Base-by-base conservation (phyloP, 2,797 vertebrate genomes). In the Acropternis orthonyx region DNA sequence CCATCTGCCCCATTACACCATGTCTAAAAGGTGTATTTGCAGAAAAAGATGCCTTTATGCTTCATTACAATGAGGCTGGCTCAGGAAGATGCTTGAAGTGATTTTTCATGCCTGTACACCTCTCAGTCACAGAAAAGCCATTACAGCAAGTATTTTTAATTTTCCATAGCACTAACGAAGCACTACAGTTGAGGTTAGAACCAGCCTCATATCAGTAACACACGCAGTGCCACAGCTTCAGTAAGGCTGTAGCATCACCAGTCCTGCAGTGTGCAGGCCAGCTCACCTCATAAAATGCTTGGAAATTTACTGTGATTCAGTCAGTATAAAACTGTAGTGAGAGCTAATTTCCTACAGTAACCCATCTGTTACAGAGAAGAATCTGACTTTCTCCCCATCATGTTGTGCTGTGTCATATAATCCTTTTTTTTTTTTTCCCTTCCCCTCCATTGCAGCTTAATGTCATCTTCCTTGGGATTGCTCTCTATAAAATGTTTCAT, bases 401-500 rank as follows among this genome's bases (percentile, higher is more conserved):
- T 37, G 27, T 95, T 96, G 76, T 92, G 34, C 82, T 32, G 6
- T 79, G 74, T 97, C 95, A 94, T 1, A 3, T 86, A 95, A 96
- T 80, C 22, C n/a, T 89, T 91, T 95, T 44, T 48, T 81, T 75
- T 43, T 46, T 63, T n/a, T 39, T 37, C 1, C 1, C 3, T 16
- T 21, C 30, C 15, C 5, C 3, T 5, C 2, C 72, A 41, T 98
- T 98, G 82, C 98, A 99, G 99, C 99, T 99, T 95, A 99, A 99
- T 71, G 99, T 99, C 94, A 99, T 99, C 97, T 99, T 99, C 98
- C 98, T 99, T 91, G 99, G 99, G 97, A 99, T 99, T 84, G 99
- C 99, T 56, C 99, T 99, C 81, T 99, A 99, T 98, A 99, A 99
- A 98, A 99, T 99, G 99, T 99, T 99, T 97, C 99, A 99, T 97